Conservation (phyloP, 2,888 invertebrate genomes). For the Tetheella fluctuosa region DNA sequence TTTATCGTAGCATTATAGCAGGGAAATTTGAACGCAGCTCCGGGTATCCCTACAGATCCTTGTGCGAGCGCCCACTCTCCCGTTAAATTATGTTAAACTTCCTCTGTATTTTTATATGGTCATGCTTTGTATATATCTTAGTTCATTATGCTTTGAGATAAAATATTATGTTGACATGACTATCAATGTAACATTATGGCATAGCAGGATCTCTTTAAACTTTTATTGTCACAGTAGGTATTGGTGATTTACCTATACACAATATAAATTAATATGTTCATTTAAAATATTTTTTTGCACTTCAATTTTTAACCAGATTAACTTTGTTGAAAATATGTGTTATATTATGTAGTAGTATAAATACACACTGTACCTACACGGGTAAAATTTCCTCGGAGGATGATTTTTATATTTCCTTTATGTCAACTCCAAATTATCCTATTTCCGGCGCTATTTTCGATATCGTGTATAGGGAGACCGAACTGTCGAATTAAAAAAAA, state of each 20-base stretch:
- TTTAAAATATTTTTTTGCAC: no score
- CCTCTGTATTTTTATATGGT: slow-evolving; percentile 61
- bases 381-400: background rate
- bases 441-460: slow-evolving; percentile 32
- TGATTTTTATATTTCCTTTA: background rate
- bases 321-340: no score
- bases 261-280: no score
- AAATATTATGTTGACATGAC: background rate
- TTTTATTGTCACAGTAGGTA: no score
- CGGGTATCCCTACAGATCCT: slow-evolving; percentile 52
- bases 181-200: no score
- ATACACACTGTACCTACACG: background rate
- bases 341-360: no score
- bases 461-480: slow-evolving; percentile 29
- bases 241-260: no score
- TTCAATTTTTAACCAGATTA: no score
- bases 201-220: no score
- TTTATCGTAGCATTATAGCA: slow-evolving; percentile 77
- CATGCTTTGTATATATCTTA: slow-evolving; percentile 53
- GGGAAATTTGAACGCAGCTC: slow-evolving; percentile 68
- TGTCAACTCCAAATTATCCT: slow-evolving; percentile 1
- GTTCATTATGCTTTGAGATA: slow-evolving; percentile 41
- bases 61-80: slow-evolving; percentile 65
- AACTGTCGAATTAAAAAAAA: slow-evolving; percentile 52
- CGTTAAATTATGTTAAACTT: slow-evolving; percentile 80